A percentile compares a stretch with the other conserved stretches of the same genome.
Evolutionary conservation across 2,888 invertebrate species (phyloP).

Genomic region (Pecten maximus): DNA sequence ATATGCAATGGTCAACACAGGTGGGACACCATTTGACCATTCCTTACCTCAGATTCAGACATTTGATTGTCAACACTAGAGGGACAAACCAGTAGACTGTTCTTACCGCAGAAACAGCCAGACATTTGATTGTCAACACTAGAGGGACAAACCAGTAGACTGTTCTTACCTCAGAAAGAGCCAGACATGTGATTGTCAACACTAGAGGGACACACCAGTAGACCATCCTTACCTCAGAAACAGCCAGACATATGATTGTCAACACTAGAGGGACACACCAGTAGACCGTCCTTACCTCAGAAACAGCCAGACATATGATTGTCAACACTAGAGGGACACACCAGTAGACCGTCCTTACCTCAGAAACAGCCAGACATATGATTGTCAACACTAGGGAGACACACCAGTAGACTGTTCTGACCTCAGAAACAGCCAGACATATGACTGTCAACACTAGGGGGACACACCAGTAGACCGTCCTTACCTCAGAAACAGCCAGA

Average conservation of each 20-base stretch:
- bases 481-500: constrained; percentile 94
- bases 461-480: constrained; percentile 95
- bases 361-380: constrained; percentile 93
- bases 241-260: constrained; percentile 94
- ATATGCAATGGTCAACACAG: no score
- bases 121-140: constrained; percentile 93
- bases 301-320: constrained; percentile 93
- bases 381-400: constrained; percentile 94
- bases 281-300: no score
- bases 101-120: constrained; percentile 95
- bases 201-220: constrained; percentile 95
- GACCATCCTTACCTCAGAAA: no score
- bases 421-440: constrained; percentile 90
- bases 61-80: constrained; percentile 92
- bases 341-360: no score
- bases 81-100: constrained; percentile 94
- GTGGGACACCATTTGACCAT: neutral
- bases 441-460: constrained; percentile 94
- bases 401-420: constrained; percentile 92
- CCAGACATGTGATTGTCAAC: constrained; percentile 94
- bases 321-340: constrained; percentile 94
- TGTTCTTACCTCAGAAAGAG: no score
- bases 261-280: constrained; percentile 95
- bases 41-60: constrained; percentile 87
- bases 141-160: constrained; percentile 96